These are phyloP conservation scores for Drosophila pseudoobscura DNA, from an alignment of 1,140 invertebrate species.

Conservation along the genomic window DNA sequence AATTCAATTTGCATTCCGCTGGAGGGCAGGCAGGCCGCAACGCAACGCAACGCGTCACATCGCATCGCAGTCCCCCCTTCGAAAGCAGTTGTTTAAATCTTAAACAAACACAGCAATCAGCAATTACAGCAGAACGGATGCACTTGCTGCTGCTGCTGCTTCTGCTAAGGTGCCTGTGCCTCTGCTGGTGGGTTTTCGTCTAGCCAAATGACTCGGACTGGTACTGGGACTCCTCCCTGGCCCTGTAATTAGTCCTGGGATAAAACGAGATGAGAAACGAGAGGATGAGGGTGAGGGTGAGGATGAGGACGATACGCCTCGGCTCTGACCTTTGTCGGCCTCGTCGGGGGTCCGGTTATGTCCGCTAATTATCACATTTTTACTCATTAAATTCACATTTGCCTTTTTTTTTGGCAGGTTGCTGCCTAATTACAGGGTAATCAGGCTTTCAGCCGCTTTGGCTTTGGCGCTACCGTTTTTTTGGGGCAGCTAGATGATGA, in stretches of 20 bases:
- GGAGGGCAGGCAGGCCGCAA: conserved; percentile 6
- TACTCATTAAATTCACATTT: conserved; percentile 81
- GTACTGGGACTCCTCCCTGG: conserved; percentile 1
- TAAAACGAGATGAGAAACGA: conserved; percentile 32
- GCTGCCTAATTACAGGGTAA: conserved; percentile 63
- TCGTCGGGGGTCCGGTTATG: conserved; percentile 43
- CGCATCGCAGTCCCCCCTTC: not conserved
- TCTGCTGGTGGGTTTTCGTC: conserved; percentile 42
- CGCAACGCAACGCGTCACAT: not conserved
- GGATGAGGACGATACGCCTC: not conserved
- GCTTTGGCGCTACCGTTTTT: conserved; percentile 25
- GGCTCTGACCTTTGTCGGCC: conserved; percentile 62
- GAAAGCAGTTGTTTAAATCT: conserved; percentile 33
- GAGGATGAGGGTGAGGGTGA: conserved; percentile 15
- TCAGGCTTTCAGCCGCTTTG: conserved; percentile 69
- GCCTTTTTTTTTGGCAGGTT: conserved; percentile 46
- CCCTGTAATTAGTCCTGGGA: conserved; percentile 59
- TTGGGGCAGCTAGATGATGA: conserved; percentile 38
- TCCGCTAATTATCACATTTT: conserved; percentile 79
- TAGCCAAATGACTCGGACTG: conserved; percentile 45
- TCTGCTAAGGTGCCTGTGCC: not conserved
- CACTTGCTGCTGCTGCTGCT: conserved; percentile 39
- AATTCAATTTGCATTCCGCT: conserved; percentile 76
- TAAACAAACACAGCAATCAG: conserved; percentile 55
- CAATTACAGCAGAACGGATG: conserved; percentile 51